Percentiles rank a stretch among this genome's conserved stretches.
These are phyloP conservation scores for Ophioninae sp. DNA, from an alignment of 2,888 invertebrate species.

Conservation along the genomic window DNA sequence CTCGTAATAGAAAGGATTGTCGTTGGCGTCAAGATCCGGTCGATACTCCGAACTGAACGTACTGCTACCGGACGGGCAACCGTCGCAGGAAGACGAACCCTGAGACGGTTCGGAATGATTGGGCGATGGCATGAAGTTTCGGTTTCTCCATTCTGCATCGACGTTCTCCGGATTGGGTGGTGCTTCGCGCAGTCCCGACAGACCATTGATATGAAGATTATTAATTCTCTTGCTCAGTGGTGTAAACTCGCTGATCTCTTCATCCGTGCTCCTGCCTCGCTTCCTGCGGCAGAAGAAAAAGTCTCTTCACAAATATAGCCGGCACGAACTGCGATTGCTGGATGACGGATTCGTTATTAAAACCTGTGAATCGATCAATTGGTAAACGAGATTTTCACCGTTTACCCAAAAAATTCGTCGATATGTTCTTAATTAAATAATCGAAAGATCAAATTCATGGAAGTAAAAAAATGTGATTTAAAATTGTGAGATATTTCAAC, in stretches of 20 bases:
- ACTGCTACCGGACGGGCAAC: constrained; percentile 75
- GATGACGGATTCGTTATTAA: no score
- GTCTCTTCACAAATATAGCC: background rate
- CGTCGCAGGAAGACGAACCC: constrained; percentile 76
- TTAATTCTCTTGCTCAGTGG: constrained; percentile 95
- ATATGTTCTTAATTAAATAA: background rate
- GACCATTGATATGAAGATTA: constrained; percentile 90
- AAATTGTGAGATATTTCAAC: no score
- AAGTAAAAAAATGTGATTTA: no score
- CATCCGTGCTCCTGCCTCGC: constrained; percentile 86
- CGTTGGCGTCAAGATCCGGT: constrained; percentile 88
- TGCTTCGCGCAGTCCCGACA: constrained; percentile 74
- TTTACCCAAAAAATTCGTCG: background rate
- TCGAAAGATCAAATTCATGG: background rate
- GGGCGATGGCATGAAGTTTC: constrained; percentile 75
- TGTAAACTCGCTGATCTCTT: constrained; percentile 91
- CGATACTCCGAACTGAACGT: constrained; percentile 83
- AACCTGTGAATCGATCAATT: no score
- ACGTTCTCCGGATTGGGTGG: constrained; percentile 68
- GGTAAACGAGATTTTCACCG: no score
- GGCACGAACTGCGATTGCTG: no score
- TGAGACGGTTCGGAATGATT: constrained; percentile 78
- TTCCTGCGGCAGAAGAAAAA: constrained; percentile 83
- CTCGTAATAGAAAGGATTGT: constrained; percentile 94
- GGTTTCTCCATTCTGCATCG: constrained; percentile 74